phyloP scores from a whole-genome alignment of 2,797 vertebrate species.

The Squalus acanthias region DNA sequence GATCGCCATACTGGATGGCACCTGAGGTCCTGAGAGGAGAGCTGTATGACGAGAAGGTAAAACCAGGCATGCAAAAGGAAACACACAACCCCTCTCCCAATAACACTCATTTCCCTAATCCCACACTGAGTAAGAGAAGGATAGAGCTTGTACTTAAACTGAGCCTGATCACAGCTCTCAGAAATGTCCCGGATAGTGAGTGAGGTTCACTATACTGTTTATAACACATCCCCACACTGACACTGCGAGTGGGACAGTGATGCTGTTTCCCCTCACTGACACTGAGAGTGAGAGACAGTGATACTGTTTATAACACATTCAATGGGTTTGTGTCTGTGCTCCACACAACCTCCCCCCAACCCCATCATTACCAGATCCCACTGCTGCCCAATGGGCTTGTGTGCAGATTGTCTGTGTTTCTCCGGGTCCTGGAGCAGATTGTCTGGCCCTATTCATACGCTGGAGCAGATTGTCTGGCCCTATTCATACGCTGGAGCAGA shows the following conservation, averaged over 20 bases:
- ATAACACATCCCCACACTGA: no score
- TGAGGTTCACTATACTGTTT: not conserved
- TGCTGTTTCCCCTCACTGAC: not conserved
- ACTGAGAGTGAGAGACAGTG: not conserved
- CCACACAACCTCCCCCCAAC: not conserved
- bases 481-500: no score
- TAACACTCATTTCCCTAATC: not conserved
- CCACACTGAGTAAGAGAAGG: not conserved
- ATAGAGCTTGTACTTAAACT: not conserved
- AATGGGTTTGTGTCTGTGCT: not conserved
- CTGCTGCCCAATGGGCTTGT: not conserved
- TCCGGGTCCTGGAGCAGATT: not conserved
- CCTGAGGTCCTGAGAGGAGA: slow-evolving; percentile 86
- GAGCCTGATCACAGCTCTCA: not conserved
- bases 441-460: not conserved
- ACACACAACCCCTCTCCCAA: not conserved
- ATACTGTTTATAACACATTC: not conserved
- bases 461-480: no score
- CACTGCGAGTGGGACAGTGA: no score
- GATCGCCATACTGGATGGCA: slow-evolving; percentile 96
- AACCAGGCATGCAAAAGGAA: not conserved
- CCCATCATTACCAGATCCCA: not conserved
- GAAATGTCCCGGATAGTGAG: not conserved
- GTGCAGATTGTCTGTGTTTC: no score
- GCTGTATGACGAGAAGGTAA: slow-evolving; percentile 89